Conservation (phyloP, 2,888 invertebrate species). For the Synergus umbraculus region DNA sequence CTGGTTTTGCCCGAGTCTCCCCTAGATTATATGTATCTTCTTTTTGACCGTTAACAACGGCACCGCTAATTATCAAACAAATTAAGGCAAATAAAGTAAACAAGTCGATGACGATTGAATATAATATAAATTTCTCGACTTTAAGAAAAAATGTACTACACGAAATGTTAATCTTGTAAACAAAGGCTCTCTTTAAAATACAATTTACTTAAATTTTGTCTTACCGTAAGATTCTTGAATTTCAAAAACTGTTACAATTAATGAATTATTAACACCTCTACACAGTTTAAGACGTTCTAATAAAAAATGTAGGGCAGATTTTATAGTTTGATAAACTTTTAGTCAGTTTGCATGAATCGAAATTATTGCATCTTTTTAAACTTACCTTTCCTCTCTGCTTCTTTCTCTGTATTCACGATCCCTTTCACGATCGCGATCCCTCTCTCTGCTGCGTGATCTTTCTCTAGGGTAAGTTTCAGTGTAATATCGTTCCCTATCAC, state of each 20-base stretch:
- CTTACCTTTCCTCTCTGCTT: slow-evolving; percentile 88
- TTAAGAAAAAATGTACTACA: neutral
- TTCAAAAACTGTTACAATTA: too few species aligned
- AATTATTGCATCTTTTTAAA: slow-evolving; percentile 2
- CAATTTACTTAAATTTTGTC: too few species aligned
- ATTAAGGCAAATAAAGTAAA: neutral
- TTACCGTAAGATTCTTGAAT: too few species aligned
- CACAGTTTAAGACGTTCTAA: neutral
- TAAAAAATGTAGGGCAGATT: neutral
- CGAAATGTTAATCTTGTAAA: neutral
- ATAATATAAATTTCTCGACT: neutral
- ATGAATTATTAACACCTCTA: too few species aligned
- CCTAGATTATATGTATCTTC: slow-evolving; percentile 5
- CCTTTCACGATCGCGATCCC: slow-evolving; percentile 80
- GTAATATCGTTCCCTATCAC: slow-evolving; percentile 78
- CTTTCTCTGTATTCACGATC: slow-evolving; percentile 87
- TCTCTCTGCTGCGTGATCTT: slow-evolving; percentile 90
- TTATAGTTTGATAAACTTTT: neutral
- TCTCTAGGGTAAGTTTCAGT: slow-evolving; percentile 81
- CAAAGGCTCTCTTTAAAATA: too few species aligned
- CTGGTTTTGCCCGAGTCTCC: slow-evolving; percentile 17
- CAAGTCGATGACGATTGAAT: neutral
- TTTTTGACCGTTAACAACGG: slow-evolving; percentile 8
- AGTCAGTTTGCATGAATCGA: neutral
- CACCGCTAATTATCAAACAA: slow-evolving; percentile 6